Evolutionary conservation across 1,140 invertebrate genomes (phyloP).

Genomic region (Heliothis virescens): DNA sequence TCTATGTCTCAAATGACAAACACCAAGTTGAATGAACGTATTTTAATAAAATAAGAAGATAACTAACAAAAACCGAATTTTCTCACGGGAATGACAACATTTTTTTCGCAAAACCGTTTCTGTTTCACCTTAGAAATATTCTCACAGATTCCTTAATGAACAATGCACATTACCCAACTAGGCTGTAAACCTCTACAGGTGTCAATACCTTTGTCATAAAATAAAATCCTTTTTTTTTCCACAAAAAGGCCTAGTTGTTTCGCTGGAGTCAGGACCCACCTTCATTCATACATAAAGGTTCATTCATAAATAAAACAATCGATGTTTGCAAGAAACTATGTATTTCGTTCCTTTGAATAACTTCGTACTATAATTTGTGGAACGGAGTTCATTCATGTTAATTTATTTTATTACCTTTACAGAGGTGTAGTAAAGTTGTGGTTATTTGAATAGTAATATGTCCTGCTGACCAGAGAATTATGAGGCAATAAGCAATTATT

Average conservation of each 20-base stretch:
- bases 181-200: slow-evolving; percentile 42
- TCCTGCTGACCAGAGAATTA: background rate
- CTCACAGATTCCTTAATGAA: slow-evolving; percentile 39
- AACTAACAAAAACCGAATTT: slow-evolving; percentile 16
- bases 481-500: background rate
- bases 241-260: slow-evolving; percentile 31
- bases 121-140: slow-evolving; percentile 23
- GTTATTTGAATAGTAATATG: slow-evolving; percentile 16
- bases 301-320: slow-evolving; percentile 45
- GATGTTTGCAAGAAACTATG: slow-evolving; percentile 22
- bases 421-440: slow-evolving; percentile 29
- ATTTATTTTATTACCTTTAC: slow-evolving; percentile 1
- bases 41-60: background rate
- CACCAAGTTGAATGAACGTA: slow-evolving; percentile 19
- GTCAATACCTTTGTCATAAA: slow-evolving; percentile 45
- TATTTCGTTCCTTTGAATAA: slow-evolving; percentile 38
- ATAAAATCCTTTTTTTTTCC: slow-evolving; percentile 35
- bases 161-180: slow-evolving; percentile 33
- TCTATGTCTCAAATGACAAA: slow-evolving; percentile 1
- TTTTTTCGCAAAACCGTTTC: slow-evolving; percentile 28
- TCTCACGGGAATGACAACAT: slow-evolving; percentile 44
- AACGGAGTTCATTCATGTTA: slow-evolving; percentile 38
- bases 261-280: slow-evolving; percentile 8
- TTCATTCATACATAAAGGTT: slow-evolving; percentile 41
- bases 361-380: slow-evolving; percentile 4